Evolutionary conservation across 2,797 vertebrate genomes (phyloP), one percentile per base, ranked within the genome.

Genomic region (Euthynnus affinis): DNA sequence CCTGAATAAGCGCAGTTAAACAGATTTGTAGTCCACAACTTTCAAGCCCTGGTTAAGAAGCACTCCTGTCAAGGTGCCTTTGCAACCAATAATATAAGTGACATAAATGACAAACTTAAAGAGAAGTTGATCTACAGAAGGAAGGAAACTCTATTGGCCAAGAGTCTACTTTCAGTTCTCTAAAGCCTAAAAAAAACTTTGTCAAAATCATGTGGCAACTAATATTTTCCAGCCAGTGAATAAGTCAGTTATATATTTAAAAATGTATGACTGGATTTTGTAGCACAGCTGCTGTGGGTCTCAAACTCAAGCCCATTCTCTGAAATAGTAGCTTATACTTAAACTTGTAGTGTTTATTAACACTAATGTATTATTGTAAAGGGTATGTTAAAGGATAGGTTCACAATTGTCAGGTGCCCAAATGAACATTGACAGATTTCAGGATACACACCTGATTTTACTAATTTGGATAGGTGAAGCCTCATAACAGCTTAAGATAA

Each of bases 141-240:
- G 71, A 79, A 73, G 86, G 57, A 84, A 89, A 48, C n/a, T 6
- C 0, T 44, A 9, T 88, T 80, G 12, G 18, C 18, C 83, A 90
- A 88, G 53, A 74, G 57, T 82, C 64, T 82, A 32, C 48, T 90
- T 78, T 93, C 85, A 89, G 69, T 94, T 92, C 92, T 70, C 66
- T 27, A 5, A 71, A 57, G 6, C 23, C 6, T 0, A 32, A 37
- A 72, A 7, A 18, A 42, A 29, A 1, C 3, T 1, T 2, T 6
- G 37, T 61, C 74, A 70, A 14, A 56, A 65, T 81, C 56, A 65
- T 78, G 79, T 52, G 67, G 17, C 46, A 72, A 66, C 52, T 20
- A 1, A 9, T 20, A 18, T 23, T 32, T 78, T 76, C 63, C 23
- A 1, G 15, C 42, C 20, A 23, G 9, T 72, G 56, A 71, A 27